A percentile compares a stretch with the other conserved stretches of the same genome.
Conservation (phyloP, 2,888 invertebrate genomes). For the Parasteatoda lunata region DNA sequence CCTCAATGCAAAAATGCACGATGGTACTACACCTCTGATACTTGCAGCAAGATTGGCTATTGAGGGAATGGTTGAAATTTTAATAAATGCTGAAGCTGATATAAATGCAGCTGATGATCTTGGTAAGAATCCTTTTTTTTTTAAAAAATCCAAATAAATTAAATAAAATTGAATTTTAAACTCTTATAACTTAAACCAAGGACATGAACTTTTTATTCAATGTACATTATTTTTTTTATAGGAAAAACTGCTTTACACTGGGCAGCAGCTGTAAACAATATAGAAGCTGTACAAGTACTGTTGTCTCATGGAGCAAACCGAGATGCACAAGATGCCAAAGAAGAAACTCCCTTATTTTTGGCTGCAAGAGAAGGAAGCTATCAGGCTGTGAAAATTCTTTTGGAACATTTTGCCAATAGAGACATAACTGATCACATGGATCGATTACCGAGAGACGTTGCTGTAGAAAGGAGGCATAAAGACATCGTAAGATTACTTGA, state of each 20-base stretch:
- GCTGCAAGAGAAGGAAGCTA: conserved; percentile 96
- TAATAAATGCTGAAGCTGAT: conserved; percentile 95
- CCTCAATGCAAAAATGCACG: conserved; percentile 94
- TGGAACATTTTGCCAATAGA: conserved; percentile 94
- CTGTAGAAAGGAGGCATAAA: conserved; percentile 91
- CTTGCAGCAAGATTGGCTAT: conserved; percentile 92
- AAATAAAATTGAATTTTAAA: not conserved
- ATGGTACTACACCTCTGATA: conserved; percentile 96
- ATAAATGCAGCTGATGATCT: conserved; percentile 96
- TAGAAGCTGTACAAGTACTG: conserved; percentile 92
- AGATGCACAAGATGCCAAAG: conserved; percentile 97
- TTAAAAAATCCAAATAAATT: not conserved
- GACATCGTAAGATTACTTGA: conserved; percentile 94
- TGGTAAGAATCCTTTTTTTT: conserved; percentile 75
- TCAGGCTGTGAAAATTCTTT: conserved; percentile 90
- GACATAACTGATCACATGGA: conserved; percentile 99
- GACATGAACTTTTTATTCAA: not conserved
- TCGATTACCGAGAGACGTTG: conserved; percentile 92
- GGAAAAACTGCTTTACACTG: conserved; percentile 91
- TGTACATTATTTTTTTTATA: conserved; percentile 20
- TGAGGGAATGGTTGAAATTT: conserved; percentile 96
- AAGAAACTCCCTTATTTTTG: conserved; percentile 96
- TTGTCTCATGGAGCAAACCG: conserved; percentile 95
- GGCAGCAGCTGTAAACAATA: conserved; percentile 98
- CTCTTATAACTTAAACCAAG: not conserved